Base-by-base conservation (phyloP, 1,140 invertebrate species). In the Nephotettix cincticeps region DNA sequence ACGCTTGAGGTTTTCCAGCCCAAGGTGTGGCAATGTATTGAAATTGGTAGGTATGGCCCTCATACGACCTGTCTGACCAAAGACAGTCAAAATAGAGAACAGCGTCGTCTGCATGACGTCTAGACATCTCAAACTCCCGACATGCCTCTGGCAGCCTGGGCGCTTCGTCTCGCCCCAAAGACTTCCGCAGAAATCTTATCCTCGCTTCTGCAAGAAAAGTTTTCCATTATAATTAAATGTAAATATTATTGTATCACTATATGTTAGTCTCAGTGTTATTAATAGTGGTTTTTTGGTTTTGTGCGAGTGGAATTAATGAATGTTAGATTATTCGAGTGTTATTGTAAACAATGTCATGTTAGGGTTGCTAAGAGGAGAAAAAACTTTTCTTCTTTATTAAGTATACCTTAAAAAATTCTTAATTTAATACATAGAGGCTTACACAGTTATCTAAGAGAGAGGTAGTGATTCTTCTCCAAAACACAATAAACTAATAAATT, bases 11-110 rank as follows among this genome's bases (percentile, higher is more conserved):
- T 14, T 2, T 13, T 17, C 69, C 36, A 14, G 21, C 2, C 17
- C 9, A 25, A 23, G 54, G 40, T 65, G 32, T 29, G 13, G 36
- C 36, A 32, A 40, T 30, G 43, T 68, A 65, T 27, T 70, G 69
- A 28, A 70, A 70, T 21, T 43, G 40, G 58, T 70, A 70, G 23
- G 28, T 64, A n/a, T 64, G 29, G n/a, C 58, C 56, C 30, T 64
- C 32, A 1, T 61, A 28, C 14, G 29, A 19, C 9, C 63, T n/a
- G 28, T 64, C 40, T 14, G 28, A 30, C 36, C 36, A 65, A 1
- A 70, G 58, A 58, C 69, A 70, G 28, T 70, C 69, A 23, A 45
- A 65, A 61, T 64, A 70, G 13, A 70, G 28, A 1, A 19, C 36
- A 6, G 69, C 43, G 25, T 51, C 36, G 29, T 40, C 19, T 6